Conservation (phyloP, 2,113 vertebrate genomes). For the Vanacampus margaritifer region DNA sequence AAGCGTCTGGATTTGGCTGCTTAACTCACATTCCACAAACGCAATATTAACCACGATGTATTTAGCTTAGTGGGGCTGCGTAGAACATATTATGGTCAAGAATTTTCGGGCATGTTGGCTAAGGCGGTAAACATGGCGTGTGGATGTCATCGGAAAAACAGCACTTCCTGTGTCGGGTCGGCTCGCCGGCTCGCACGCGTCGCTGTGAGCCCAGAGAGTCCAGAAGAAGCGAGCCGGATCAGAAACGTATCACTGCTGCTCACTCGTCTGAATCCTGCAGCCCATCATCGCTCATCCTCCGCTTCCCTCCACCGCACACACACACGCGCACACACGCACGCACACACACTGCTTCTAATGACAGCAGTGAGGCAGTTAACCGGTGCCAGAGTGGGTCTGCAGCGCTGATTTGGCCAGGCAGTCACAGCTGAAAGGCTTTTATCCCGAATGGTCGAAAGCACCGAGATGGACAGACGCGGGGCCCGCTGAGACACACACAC, state of each 20-base stretch:
- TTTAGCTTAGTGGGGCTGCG: too few species aligned
- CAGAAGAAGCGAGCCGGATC: slow-evolving; percentile 40
- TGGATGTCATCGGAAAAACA: too few species aligned
- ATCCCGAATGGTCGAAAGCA: slow-evolving; percentile 65
- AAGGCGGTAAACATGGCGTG: too few species aligned
- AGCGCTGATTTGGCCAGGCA: slow-evolving; percentile 61
- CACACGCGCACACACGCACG: slow-evolving; percentile 18
- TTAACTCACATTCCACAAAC: too few species aligned
- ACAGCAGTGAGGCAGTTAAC: slow-evolving; percentile 68
- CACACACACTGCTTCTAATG: slow-evolving; percentile 54
- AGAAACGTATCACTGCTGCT: slow-evolving; percentile 56
- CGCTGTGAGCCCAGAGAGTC: slow-evolving; percentile 18
- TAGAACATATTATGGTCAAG: too few species aligned
- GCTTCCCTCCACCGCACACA: slow-evolving; percentile 22
- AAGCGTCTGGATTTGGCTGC: too few species aligned
- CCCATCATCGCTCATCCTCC: slow-evolving; percentile 42
- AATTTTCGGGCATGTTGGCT: too few species aligned
- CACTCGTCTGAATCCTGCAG: slow-evolving; percentile 49
- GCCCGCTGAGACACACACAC: slow-evolving; percentile 52
- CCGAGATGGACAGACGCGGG: slow-evolving; percentile 61
- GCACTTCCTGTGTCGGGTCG: slow-evolving; percentile 4
- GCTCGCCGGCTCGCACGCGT: slow-evolving; percentile 5
- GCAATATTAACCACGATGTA: too few species aligned
- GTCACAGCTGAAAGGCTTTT: slow-evolving; percentile 72
- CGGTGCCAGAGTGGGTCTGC: slow-evolving; percentile 56